Conservation (phyloP, 2,888 invertebrate genomes). For the Lacanobia oleracea region DNA sequence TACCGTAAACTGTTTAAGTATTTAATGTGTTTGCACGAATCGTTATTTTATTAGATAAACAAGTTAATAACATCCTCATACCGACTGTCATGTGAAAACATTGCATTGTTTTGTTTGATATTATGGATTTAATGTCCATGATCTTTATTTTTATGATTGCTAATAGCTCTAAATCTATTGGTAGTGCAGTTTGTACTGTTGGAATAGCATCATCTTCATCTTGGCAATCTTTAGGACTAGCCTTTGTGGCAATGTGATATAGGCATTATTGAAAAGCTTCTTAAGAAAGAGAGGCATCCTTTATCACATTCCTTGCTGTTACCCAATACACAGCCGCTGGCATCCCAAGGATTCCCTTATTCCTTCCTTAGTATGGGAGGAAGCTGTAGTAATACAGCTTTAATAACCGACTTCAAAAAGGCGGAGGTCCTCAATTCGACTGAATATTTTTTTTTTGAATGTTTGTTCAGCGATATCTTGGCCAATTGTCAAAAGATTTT, state of each 20-base stretch:
- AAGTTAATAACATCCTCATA: constrained; percentile 51
- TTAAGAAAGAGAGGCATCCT: not conserved
- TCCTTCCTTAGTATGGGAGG: no score
- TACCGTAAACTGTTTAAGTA: constrained; percentile 13
- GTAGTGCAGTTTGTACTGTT: not conserved
- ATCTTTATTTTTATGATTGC: not conserved
- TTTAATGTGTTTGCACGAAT: constrained; percentile 29
- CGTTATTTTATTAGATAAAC: constrained; percentile 37
- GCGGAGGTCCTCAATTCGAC: no score
- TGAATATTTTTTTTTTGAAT: not conserved
- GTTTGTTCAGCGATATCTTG: not conserved
- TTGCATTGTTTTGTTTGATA: constrained; percentile 5
- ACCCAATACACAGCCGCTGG: not conserved
- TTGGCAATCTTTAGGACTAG: not conserved
- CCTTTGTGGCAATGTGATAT: not conserved
- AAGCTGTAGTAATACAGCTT: no score
- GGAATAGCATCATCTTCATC: not conserved
- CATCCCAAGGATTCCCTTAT: not conserved
- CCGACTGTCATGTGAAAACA: constrained; percentile 1
- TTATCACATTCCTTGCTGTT: no score
- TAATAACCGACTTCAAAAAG: no score
- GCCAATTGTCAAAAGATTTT: no score
- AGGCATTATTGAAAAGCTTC: not conserved
- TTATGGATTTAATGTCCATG: not conserved
- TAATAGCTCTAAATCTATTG: not conserved